phyloP scores from a whole-genome alignment of 2,888 invertebrate species.

The Mylabris sibirica region DNA sequence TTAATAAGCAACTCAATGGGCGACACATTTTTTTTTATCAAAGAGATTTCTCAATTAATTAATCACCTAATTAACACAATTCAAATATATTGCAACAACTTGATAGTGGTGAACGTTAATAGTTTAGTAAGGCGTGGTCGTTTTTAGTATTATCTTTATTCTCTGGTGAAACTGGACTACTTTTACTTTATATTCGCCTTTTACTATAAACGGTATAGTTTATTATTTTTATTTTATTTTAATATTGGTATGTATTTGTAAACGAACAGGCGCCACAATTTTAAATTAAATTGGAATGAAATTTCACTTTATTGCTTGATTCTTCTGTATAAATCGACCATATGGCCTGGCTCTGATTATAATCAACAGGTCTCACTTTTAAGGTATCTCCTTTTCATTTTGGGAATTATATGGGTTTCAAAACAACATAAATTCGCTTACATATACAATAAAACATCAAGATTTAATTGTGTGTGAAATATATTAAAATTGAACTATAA shows the following conservation, averaged over 20 bases:
- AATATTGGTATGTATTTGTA: background rate
- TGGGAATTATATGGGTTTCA: background rate
- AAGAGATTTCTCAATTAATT: background rate
- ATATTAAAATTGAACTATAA: background rate
- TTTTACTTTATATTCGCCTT: conserved; percentile 34
- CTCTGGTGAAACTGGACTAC: conserved; percentile 39
- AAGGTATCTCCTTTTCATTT: background rate
- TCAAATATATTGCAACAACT: conserved; percentile 25
- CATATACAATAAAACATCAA: background rate
- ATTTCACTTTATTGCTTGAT: background rate
- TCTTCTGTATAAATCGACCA: background rate
- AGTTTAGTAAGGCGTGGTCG: conserved; percentile 31
- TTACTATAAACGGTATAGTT: conserved; percentile 15
- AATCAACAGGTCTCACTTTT: conserved; percentile 10
- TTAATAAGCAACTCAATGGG: background rate
- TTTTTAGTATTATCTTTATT: conserved; percentile 27
- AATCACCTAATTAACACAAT: background rate
- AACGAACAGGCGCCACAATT: background rate
- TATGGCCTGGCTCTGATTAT: background rate
- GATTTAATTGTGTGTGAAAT: conserved; percentile 4
- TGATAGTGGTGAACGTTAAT: conserved; percentile 33
- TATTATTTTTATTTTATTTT: background rate
- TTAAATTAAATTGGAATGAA: background rate
- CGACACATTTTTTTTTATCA: background rate
- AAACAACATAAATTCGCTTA: background rate